Evolutionary conservation across 92 coral and sea anemone species (phyloP), one percentile per base, ranked within the genome.

Genomic region (Galaxea fascicularis): DNA sequence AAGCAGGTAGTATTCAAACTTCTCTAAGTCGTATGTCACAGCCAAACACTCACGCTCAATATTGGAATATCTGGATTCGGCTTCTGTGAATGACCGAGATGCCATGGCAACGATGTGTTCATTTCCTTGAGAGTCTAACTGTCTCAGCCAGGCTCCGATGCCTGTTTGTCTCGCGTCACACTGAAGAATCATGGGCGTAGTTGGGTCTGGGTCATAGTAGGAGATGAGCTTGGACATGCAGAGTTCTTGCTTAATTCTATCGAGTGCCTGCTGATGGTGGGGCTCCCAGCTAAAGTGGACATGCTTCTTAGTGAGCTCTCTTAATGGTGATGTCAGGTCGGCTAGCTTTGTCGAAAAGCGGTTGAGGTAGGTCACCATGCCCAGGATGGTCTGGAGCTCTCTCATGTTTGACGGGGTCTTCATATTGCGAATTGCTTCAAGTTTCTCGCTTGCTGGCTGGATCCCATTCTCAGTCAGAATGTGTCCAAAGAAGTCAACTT

Each of bases 291-390:
- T 82, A 79, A 92, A 92, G 26, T 82, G 89, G 26, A 64, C 68
- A 70, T 89, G 76, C 69, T 90, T 82, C 80, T 92, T 92, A 1
- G 89, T 89, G 4, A 92, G 79, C 35, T 91, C 95, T 39, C 92
- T 71, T 68, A 89, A 74, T 14, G 91, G 91, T 4, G 80, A 83
- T 73, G 90, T 86, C 35, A 81, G 90, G 27, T 62, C 74, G 8
- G 92, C 88, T 35, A 93, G 82, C 79, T 80, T 88, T 62, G 82
- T 26, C 20, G 88, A 91, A 35, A 83, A 93, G 20, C 90, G 74
- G 85, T 89, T 90, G 15, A 78, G 83, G 73, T 62, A 78, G 15
- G 83, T 78, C 8, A 78, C 60, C 60, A 64, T 78, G 28, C 90
- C 92, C 20, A 91, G 92, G 46, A 88, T 52, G 51, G 92, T 49